Evolutionary conservation across 2,797 vertebrate genomes (phyloP).

Genomic region (Sebastes ruberrimus): DNA sequence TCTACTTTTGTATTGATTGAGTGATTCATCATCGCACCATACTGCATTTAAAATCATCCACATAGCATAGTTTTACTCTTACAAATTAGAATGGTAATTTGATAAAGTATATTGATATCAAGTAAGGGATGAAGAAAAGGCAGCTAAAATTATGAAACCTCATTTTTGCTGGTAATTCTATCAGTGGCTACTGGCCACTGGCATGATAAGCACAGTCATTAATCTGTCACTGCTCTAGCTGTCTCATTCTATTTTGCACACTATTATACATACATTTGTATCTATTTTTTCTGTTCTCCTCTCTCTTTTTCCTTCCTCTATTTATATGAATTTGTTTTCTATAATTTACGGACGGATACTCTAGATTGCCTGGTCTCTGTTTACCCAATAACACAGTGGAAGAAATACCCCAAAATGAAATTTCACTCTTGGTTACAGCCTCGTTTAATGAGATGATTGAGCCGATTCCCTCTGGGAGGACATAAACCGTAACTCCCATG

Average conservation of each 20-base stretch:
- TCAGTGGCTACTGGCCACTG: not conserved
- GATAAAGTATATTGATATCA: conserved; percentile 3
- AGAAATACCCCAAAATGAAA: conserved; percentile 28
- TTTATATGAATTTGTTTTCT: not conserved
- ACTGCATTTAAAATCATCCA: not conserved
- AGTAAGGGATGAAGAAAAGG: not conserved
- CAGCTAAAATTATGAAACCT: not conserved
- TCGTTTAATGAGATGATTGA: conserved; percentile 42
- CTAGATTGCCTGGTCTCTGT: not conserved
- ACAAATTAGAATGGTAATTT: not conserved
- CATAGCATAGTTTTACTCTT: not conserved
- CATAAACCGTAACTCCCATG: conserved; percentile 31
- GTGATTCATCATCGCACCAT: not conserved
- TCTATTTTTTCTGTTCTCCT: not conserved
- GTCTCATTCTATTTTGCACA: not conserved
- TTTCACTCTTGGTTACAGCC: conserved; percentile 36
- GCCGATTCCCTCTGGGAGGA: conserved; percentile 20
- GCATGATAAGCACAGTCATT: not conserved
- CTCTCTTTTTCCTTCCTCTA: not conserved
- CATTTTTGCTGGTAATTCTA: conserved; percentile 1
- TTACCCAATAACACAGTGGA: conserved; percentile 19
- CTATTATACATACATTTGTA: not conserved
- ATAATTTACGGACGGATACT: not conserved
- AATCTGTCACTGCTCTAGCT: not conserved
- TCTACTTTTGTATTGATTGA: not conserved